Conservation (phyloP, 2,888 invertebrate genomes). For the Orthosia gracilis region DNA sequence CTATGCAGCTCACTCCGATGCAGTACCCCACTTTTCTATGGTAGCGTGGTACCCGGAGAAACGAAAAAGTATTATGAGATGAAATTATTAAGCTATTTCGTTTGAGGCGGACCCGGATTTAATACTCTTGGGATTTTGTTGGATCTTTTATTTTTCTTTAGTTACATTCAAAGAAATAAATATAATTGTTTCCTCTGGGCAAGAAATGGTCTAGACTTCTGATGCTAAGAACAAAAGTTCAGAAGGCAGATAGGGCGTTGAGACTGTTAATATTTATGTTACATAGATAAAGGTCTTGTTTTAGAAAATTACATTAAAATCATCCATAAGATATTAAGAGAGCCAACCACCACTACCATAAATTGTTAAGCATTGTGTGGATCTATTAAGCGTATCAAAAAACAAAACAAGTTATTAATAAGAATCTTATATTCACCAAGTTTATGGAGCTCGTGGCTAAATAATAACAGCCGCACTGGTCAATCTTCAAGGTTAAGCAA, state of each 20-base stretch:
- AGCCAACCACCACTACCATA: background rate
- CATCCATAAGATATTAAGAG: background rate
- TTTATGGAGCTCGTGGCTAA: too few relatives aligned
- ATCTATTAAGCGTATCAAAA: too few relatives aligned
- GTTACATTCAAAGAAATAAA: constrained; percentile 44
- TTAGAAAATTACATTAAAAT: background rate
- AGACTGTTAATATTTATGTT: background rate
- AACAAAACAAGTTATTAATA: too few relatives aligned
- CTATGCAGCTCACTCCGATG: constrained; percentile 69
- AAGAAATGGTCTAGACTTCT: constrained; percentile 3
- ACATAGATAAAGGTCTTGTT: background rate
- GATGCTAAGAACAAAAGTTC: background rate
- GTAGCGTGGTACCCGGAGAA: constrained; percentile 54
- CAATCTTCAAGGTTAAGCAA: too few relatives aligned
- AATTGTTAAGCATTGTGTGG: background rate
- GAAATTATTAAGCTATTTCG: constrained; percentile 67
- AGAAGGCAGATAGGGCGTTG: too few relatives aligned
- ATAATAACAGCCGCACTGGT: too few relatives aligned
- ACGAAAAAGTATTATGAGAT: constrained; percentile 69
- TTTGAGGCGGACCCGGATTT: constrained; percentile 63
- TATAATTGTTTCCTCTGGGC: constrained; percentile 4
- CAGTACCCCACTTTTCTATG: constrained; percentile 54
- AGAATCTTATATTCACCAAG: too few relatives aligned
- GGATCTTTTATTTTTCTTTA: constrained; percentile 40
- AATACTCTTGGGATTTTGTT: constrained; percentile 47